A percentile compares a stretch with the other conserved stretches of the same genome.
phyloP scores from a whole-genome alignment of 2,797 vertebrate species.

The Thamnophis elegans region DNA sequence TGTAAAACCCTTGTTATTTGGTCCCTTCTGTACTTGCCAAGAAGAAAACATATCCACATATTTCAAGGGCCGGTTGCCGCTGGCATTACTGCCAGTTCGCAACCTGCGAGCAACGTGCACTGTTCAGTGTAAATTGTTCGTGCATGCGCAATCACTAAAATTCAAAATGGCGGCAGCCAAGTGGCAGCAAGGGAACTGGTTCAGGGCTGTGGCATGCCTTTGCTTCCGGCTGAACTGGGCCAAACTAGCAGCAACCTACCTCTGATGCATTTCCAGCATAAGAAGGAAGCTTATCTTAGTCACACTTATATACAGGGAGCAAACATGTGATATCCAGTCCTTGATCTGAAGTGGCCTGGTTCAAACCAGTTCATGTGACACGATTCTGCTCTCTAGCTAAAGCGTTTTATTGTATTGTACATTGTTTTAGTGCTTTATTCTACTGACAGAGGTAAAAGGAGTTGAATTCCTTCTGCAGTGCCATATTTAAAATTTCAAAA shows the following conservation, averaged over 20 bases:
- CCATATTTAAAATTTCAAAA: not conserved
- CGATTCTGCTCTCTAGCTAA: not conserved
- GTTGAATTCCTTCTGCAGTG: not conserved
- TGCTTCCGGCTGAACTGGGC: too few species aligned
- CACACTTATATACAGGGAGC: not conserved
- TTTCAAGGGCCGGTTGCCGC: not conserved
- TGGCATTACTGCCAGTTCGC: too few species aligned
- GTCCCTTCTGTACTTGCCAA: not conserved
- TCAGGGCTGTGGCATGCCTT: too few species aligned
- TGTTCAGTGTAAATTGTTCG: too few species aligned
- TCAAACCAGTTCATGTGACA: not conserved
- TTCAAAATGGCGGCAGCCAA: too few species aligned
- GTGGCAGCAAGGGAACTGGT: too few species aligned
- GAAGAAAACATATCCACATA: not conserved
- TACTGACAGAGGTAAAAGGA: not conserved
- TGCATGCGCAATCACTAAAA: too few species aligned
- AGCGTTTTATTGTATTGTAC: not conserved
- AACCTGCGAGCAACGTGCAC: too few species aligned
- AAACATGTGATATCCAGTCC: not conserved
- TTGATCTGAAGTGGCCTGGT: not conserved
- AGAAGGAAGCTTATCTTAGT: not conserved
- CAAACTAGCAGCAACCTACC: too few species aligned
- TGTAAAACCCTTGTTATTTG: not conserved
- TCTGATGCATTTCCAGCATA: not conserved
- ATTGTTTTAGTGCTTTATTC: not conserved